These are phyloP conservation scores for Bubo blakistoni DNA, from an alignment of 2,113 vertebrate species.

Conservation along the genomic window DNA sequence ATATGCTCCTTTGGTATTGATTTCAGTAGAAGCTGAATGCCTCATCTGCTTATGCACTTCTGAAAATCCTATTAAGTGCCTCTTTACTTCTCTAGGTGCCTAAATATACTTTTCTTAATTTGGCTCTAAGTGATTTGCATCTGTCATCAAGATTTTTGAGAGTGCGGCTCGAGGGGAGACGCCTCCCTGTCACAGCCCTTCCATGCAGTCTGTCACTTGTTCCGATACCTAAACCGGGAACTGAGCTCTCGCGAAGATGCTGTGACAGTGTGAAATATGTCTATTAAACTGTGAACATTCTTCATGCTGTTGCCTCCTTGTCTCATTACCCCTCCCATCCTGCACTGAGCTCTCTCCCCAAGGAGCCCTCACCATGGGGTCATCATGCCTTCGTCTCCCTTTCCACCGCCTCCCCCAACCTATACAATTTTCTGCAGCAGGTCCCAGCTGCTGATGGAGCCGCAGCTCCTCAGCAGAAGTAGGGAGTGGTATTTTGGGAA, in stretches of 20 bases:
- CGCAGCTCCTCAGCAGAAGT: rapidly evolving
- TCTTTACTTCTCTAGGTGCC: conserved; percentile 56
- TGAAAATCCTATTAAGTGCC: conserved; percentile 64
- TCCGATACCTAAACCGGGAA: neutral
- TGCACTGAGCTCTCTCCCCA: rapidly evolving
- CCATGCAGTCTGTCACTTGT: conserved; percentile 33
- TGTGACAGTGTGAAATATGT: neutral
- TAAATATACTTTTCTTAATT: conserved; percentile 65
- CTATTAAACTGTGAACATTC: conserved; percentile 6
- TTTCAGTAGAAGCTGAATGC: conserved; percentile 30
- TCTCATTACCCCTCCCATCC: neutral
- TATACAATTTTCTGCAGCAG: neutral
- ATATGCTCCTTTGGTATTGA: neutral
- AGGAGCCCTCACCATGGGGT: neutral
- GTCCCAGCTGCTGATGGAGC: neutral
- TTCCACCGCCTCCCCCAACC: neutral
- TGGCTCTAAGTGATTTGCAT: conserved; percentile 27
- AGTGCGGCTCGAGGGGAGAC: neutral
- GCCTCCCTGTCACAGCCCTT: conserved; percentile 18
- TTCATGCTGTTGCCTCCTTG: neutral
- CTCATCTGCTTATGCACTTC: conserved; percentile 56
- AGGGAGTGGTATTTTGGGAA: neutral
- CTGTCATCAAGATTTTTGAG: conserved; percentile 31
- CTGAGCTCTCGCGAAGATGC: neutral
- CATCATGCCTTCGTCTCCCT: rapidly evolving